Percentiles rank a stretch among this genome's conserved stretches.
Evolutionary conservation across 2,888 invertebrate genomes (phyloP).

Genomic region (Erpobdella octoculata): DNA sequence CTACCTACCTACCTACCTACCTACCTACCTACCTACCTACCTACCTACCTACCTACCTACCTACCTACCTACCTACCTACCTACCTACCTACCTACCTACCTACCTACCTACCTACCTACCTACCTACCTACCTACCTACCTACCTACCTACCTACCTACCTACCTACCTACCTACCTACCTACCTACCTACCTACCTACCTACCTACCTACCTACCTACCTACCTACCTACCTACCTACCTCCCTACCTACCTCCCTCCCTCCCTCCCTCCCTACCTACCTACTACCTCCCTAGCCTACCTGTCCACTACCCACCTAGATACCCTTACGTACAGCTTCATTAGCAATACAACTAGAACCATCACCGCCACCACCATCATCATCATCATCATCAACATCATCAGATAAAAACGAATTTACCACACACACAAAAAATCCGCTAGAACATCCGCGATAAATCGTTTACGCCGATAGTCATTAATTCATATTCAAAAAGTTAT

Average conservation of each 20-base stretch:
- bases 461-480: too few relatives aligned
- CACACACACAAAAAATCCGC: too few relatives aligned
- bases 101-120: constrained; percentile 10
- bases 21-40: constrained; percentile 9
- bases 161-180: not conserved
- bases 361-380: not conserved
- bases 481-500: too few relatives aligned
- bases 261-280: not conserved
- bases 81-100: not conserved
- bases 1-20: not conserved
- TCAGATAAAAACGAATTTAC: too few relatives aligned
- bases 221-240: too few relatives aligned
- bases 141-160: not conserved
- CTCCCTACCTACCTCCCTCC: too few relatives aligned
- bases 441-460: too few relatives aligned
- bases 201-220: not conserved
- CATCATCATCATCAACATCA: not conserved
- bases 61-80: constrained; percentile 9
- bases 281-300: not conserved
- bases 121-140: not conserved
- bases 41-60: constrained; percentile 9
- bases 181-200: not conserved
- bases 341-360: too few relatives aligned
- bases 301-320: not conserved
- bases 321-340: not conserved